phyloP scores from a whole-genome alignment of 1,140 invertebrate species.

The Pseudomyrmex sp. region DNA sequence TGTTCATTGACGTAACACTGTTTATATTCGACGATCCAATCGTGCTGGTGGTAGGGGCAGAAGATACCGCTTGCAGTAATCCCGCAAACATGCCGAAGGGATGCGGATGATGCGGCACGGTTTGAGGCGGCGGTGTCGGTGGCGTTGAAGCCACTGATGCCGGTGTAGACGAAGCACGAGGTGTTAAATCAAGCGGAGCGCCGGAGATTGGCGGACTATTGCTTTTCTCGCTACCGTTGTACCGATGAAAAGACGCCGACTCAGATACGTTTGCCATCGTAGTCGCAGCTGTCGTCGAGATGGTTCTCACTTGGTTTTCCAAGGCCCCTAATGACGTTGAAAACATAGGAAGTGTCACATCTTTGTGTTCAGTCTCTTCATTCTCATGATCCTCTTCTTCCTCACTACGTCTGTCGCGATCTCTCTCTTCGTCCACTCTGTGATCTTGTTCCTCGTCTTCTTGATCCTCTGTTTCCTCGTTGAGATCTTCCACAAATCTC shows the following conservation, averaged over 20 bases:
- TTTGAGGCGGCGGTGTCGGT: conserved; percentile 78
- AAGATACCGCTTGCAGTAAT: conserved; percentile 84
- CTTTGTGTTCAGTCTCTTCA: conserved; percentile 87
- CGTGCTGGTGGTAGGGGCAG: conserved; percentile 77
- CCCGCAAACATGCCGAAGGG: conserved; percentile 85
- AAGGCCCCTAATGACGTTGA: conserved; percentile 91
- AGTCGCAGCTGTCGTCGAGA: conserved; percentile 86
- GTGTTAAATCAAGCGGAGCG: conserved; percentile 82
- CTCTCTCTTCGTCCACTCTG: conserved; percentile 81
- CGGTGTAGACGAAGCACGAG: conserved; percentile 82
- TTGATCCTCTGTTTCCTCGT: conserved; percentile 81
- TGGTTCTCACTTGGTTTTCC: conserved; percentile 90
- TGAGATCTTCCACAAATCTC: conserved; percentile 80
- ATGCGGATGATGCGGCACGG: conserved; percentile 74
- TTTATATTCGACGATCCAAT: conserved; percentile 73
- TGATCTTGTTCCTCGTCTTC: conserved; percentile 82
- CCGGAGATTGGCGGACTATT: conserved; percentile 82
- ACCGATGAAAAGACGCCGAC: conserved; percentile 83
- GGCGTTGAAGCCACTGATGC: conserved; percentile 81
- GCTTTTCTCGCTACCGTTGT: conserved; percentile 86
- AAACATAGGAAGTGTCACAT: conserved; percentile 86
- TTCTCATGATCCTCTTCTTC: conserved; percentile 87
- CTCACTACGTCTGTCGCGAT: conserved; percentile 71
- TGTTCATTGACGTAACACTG: conserved; percentile 75
- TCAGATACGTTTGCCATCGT: conserved; percentile 86